Conservation (phyloP, 2,888 invertebrate genomes). For the Lepetodrilus schrolli region DNA sequence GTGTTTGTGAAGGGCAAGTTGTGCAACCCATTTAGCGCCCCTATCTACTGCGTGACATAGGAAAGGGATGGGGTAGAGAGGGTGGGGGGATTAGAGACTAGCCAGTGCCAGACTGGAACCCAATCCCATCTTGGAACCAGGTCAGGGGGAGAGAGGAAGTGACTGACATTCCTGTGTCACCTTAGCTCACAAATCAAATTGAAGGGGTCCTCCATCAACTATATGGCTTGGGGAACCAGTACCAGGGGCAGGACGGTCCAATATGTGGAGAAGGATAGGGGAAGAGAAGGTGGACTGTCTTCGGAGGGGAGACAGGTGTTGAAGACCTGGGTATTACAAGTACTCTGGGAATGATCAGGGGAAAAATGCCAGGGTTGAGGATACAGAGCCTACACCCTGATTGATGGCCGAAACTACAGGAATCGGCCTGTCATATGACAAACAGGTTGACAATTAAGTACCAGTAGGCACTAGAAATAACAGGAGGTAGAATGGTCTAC, state of each 20-base stretch:
- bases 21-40: not conserved
- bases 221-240: not conserved
- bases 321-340: not conserved
- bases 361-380: no score
- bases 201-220: not conserved
- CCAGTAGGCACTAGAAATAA: no score
- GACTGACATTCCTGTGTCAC: constrained; percentile 15
- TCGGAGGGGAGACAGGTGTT: not conserved
- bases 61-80: no score
- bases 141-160: constrained; percentile 22
- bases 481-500: no score
- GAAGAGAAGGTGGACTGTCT: no score
- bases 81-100: not conserved
- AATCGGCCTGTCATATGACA: no score
- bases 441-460: no score
- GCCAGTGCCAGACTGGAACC: not conserved
- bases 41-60: constrained; percentile 14
- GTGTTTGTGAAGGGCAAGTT: no score
- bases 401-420: no score
- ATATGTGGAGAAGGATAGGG: no score
- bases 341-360: no score
- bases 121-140: constrained; percentile 6
- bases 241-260: not conserved
- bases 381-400: no score
- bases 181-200: not conserved